Evolutionary conservation across 1,140 invertebrate species (phyloP).

Genomic region (Rhopalosiphum maidis): DNA sequence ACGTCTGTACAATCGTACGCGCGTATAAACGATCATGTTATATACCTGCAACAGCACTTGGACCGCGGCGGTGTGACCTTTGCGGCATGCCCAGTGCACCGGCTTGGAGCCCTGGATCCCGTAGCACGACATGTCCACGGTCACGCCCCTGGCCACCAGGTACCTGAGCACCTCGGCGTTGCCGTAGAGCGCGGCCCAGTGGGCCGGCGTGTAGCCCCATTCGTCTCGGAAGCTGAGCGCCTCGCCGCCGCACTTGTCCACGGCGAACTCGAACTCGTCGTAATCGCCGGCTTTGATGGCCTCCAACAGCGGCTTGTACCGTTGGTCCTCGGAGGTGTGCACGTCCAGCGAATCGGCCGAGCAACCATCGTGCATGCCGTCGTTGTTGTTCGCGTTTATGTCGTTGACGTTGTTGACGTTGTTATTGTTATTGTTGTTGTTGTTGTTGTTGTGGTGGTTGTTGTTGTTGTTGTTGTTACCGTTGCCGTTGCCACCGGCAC

Average conservation of each 20-base stretch:
- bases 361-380: conserved; percentile 35
- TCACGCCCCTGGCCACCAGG: conserved; percentile 80
- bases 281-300: conserved; percentile 67
- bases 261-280: conserved; percentile 76
- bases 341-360: conserved; percentile 49
- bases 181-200: conserved; percentile 89
- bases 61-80: conserved; percentile 84
- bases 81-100: conserved; percentile 89
- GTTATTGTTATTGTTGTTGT: neutral
- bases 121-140: conserved; percentile 83
- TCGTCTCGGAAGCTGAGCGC: conserved; percentile 80
- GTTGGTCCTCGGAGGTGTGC: conserved; percentile 33
- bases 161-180: conserved; percentile 83
- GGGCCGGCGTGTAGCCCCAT: conserved; percentile 89
- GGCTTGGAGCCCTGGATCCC: conserved; percentile 87
- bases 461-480: neutral
- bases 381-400: too few species aligned
- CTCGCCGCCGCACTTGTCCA: conserved; percentile 77
- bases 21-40: neutral
- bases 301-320: conserved; percentile 25
- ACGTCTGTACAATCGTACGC: neutral
- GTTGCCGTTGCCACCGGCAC: neutral
- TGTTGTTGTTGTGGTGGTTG: neutral
- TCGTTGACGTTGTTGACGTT: neutral
- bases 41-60: conserved; percentile 78